Conservation (phyloP, 2,797 vertebrate species). For the Micromesistius poutassou region DNA sequence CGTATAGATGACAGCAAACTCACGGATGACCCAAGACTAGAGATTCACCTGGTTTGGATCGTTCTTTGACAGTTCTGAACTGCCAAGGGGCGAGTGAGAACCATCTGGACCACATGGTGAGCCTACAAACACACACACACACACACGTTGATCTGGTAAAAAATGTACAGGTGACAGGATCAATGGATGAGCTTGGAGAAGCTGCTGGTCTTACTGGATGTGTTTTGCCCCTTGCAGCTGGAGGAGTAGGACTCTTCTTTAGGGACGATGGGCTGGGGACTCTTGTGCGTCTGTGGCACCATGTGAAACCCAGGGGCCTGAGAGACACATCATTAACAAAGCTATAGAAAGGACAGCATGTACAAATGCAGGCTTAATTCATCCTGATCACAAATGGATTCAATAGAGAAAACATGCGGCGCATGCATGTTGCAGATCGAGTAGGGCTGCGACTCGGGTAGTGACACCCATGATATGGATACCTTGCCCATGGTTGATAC, state of each 20-base stretch:
- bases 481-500: too few species aligned
- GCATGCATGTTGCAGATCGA: too few species aligned
- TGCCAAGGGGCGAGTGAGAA: conserved; percentile 85
- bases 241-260: conserved; percentile 81
- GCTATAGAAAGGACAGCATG: background rate
- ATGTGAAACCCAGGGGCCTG: conserved; percentile 82
- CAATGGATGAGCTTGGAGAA: background rate
- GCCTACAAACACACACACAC: conserved; percentile 37
- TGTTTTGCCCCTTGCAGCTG: conserved; percentile 68
- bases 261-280: conserved; percentile 71
- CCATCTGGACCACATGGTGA: conserved; percentile 85
- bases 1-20: background rate
- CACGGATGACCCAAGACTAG: background rate
- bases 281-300: conserved; percentile 71
- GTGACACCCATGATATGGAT: too few species aligned
- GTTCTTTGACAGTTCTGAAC: conserved; percentile 74
- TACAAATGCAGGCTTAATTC: background rate
- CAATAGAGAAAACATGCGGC: too few species aligned
- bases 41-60: conserved; percentile 81
- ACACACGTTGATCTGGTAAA: background rate
- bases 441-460: too few species aligned
- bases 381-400: background rate
- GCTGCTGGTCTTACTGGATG: conserved; percentile 74
- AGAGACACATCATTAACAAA: conserved; percentile 10
- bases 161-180: background rate